Evolutionary conservation across 2,888 invertebrate species (phyloP).

Genomic region (Pecten maximus): DNA sequence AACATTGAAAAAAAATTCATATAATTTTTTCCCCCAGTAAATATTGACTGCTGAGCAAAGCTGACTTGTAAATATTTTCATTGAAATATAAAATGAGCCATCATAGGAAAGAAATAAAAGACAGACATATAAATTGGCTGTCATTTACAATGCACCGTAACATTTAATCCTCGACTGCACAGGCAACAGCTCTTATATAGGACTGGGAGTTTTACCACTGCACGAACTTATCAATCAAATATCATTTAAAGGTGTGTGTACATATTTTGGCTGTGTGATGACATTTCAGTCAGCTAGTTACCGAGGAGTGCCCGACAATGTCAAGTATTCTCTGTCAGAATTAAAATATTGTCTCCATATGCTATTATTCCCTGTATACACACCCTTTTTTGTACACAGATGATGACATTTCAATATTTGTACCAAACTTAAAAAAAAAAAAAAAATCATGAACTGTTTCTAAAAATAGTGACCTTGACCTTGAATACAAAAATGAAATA

Average conservation of each 20-base stretch:
- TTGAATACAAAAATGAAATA: background rate
- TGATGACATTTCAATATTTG: background rate
- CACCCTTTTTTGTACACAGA: background rate
- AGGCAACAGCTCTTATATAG: background rate
- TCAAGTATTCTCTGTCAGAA: background rate
- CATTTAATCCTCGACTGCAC: background rate
- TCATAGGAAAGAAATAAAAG: background rate
- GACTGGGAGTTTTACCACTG: background rate
- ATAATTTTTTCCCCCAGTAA: no score
- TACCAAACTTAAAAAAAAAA: no score
- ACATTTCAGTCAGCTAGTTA: background rate
- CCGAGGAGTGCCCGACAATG: background rate
- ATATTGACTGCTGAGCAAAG: no score
- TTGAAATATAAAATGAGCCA: no score
- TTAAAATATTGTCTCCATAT: background rate
- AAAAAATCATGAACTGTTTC: background rate
- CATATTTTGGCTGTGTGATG: background rate
- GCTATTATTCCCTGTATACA: background rate
- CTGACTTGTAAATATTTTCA: no score
- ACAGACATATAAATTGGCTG: background rate
- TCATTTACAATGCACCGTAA: background rate
- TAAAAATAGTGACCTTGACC: background rate
- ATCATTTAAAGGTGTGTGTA: background rate
- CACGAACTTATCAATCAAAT: conserved; percentile 18
- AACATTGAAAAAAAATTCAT: no score